Evolutionary conservation across 2,797 vertebrate species (phyloP).

Genomic region (Oreonectes daqikongensis): DNA sequence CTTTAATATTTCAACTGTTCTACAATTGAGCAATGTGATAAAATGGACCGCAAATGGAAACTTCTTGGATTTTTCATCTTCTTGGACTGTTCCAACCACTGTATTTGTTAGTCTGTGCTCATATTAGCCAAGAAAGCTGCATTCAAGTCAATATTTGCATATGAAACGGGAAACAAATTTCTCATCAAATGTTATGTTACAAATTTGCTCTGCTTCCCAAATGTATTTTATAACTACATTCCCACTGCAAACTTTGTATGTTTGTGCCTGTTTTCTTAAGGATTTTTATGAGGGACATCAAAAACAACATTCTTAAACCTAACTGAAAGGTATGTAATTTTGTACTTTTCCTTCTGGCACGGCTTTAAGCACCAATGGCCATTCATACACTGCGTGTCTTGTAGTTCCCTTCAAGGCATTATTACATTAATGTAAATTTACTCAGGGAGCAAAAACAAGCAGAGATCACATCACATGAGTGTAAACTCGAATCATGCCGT

Average conservation of each 20-base stretch:
- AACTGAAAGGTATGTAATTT: not conserved
- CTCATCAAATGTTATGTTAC: not conserved
- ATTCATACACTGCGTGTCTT: slow-evolving; percentile 9
- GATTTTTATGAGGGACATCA: too few species aligned
- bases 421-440: slow-evolving; percentile 28
- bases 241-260: not conserved
- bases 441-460: slow-evolving; percentile 30
- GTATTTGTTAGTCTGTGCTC: not conserved
- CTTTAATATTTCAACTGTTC: not conserved
- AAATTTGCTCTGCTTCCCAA: not conserved
- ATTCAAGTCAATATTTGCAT: not conserved
- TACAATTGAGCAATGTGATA: not conserved
- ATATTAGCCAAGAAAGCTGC: not conserved
- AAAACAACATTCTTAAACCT: not conserved
- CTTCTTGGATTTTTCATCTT: not conserved
- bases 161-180: not conserved
- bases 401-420: slow-evolving; percentile 3
- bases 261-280: too few species aligned
- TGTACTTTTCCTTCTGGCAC: too few species aligned
- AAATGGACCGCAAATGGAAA: not conserved
- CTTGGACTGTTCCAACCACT: not conserved
- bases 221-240: not conserved
- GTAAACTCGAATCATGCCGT: slow-evolving; percentile 21
- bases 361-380: slow-evolving; percentile 1
- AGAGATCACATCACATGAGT: slow-evolving; percentile 46